Evolutionary conservation across 2,888 invertebrate species (phyloP).

Genomic region (Synanthedon myopaeformis): DNA sequence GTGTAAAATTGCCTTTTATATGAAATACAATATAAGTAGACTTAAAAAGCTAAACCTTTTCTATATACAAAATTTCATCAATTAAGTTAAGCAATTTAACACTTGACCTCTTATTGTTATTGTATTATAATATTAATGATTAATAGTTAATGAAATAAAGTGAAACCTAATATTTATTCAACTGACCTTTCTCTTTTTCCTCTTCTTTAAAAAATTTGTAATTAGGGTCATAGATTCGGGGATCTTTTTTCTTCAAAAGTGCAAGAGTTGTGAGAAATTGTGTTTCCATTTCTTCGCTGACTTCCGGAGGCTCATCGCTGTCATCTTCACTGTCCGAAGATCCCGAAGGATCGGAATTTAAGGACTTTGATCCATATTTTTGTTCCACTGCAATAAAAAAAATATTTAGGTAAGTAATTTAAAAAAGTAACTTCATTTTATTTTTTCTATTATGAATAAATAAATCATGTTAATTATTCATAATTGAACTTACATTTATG

Average conservation of each 20-base stretch:
- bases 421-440: background rate
- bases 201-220: conserved; percentile 75
- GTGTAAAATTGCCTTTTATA: no score
- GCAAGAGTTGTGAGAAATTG: conserved; percentile 90
- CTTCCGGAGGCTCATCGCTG: conserved; percentile 69
- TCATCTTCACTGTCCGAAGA: conserved; percentile 75
- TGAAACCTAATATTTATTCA: background rate
- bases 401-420: background rate
- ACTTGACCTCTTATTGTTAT: no score
- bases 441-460: background rate
- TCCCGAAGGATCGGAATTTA: conserved; percentile 48
- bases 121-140: no score
- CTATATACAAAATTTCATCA: no score
- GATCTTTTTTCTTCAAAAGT: conserved; percentile 88
- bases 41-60: no score
- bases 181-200: conserved; percentile 45
- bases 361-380: conserved; percentile 74
- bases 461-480: background rate
- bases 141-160: no score
- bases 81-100: no score
- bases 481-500: conserved; percentile 75
- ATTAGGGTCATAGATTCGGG: conserved; percentile 85
- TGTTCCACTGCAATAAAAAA: conserved; percentile 73
- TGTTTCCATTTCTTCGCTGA: conserved; percentile 78
- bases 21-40: no score